Conservation (phyloP, 2,113 vertebrate genomes). For the Lota lota region DNA sequence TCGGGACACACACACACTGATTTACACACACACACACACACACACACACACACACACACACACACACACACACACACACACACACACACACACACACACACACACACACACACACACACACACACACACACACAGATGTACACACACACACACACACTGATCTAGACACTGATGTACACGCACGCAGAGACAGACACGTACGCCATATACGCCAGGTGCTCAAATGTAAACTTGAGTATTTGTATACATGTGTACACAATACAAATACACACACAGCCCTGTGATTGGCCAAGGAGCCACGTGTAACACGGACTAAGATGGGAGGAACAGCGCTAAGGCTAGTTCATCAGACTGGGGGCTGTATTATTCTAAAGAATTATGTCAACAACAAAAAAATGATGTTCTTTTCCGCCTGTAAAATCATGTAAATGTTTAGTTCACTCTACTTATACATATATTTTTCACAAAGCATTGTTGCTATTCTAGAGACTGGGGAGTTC, state of each 20-base stretch:
- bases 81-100: constrained; percentile 19
- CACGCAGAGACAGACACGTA: constrained; percentile 18
- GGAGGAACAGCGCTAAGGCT: constrained; percentile 77
- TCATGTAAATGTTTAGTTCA: constrained; percentile 71
- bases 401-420: constrained; percentile 65
- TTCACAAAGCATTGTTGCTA: constrained; percentile 60
- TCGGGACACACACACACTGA: too few relatives aligned
- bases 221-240: constrained; percentile 21
- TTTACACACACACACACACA: too few relatives aligned
- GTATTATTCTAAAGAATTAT: constrained; percentile 60
- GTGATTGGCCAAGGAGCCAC: constrained; percentile 25
- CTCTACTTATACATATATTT: constrained; percentile 64
- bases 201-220: constrained; percentile 1
- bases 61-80: constrained; percentile 2
- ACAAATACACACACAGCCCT: neutral
- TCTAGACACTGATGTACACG: constrained; percentile 14
- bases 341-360: constrained; percentile 73
- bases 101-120: neutral
- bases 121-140: too few relatives aligned
- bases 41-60: too few relatives aligned
- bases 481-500: constrained; percentile 52
- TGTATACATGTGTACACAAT: neutral
- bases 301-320: constrained; percentile 58
- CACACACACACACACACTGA: constrained; percentile 5
- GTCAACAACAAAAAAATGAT: constrained; percentile 42